These are phyloP conservation scores for Leucania comma DNA, from an alignment of 2,888 invertebrate genomes.

Conservation along the genomic window DNA sequence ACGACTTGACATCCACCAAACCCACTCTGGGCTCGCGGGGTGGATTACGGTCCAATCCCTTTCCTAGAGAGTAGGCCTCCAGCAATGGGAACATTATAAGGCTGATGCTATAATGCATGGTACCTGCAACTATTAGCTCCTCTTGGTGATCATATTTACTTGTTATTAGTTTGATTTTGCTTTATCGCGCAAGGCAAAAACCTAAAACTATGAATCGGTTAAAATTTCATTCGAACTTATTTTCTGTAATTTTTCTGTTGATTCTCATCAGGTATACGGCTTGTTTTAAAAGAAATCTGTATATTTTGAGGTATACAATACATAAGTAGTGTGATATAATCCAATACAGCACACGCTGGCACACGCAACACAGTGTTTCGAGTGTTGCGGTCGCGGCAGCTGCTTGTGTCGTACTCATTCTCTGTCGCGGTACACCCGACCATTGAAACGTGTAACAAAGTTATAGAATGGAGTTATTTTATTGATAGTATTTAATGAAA, in stretches of 20 bases:
- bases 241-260: neutral
- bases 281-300: neutral
- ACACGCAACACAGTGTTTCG: constrained; percentile 7
- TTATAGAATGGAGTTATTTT: neutral
- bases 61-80: too few species aligned
- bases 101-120: too few species aligned
- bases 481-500: neutral
- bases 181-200: too few species aligned
- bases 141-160: too few species aligned
- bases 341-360: neutral
- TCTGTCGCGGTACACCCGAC: constrained; percentile 3
- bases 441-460: neutral
- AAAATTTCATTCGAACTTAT: neutral
- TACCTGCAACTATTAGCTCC: too few species aligned
- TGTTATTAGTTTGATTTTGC: too few species aligned
- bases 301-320: too few species aligned
- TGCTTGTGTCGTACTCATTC: constrained; percentile 28
- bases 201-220: neutral
- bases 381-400: constrained; percentile 43
- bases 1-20: too few species aligned
- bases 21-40: too few species aligned
- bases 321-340: constrained; percentile 11
- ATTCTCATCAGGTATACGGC: neutral
- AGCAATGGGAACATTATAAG: too few species aligned
- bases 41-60: too few species aligned